Base-by-base conservation (phyloP, 2,797 vertebrate species). In the Gobio occitaniae region DNA sequence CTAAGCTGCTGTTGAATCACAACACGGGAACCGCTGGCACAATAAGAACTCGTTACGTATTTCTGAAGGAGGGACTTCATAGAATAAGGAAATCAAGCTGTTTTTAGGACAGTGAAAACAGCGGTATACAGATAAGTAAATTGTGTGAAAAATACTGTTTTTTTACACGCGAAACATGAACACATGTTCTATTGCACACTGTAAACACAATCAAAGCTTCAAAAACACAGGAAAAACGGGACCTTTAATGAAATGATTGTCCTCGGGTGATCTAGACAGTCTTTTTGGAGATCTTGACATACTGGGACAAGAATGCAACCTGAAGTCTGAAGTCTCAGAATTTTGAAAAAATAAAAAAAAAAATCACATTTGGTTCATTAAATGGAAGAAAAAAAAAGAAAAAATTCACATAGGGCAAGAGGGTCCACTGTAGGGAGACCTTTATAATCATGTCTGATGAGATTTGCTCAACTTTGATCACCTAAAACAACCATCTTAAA, bases 371-470 rank as follows among this genome's bases (percentile, higher is more conserved):
- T 63, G 66, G 47, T 78, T 80, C 68, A 61, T 71, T 32, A 41
- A 71, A 71, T n/a, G 6, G 25, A 25, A 25, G 25, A 25, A 25
- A 47, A 61, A 44, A 36, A 36, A 36, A 36, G 0, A 36, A 3
- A 36, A 9, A 41, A 41, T 41, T 59, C 68, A 48, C 11, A 70
- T 19, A 21, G 80, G 38, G 38, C 17, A 36, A 72, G 25, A 61
- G 6, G 7, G 17, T 41, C 19, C 25, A 47, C 69, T 15, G 0
- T 47, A 77, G 12, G 52, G 59, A 56, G 36, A 63, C 8, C 81
- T 89, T 87, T 71, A 38, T 52, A 86, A 87, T 87, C 47, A 59
- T 21, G 41, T 84, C 63, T 61, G 80, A 72, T 52, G 71, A 84
- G 59, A 61, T 48, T 75, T 75, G 50, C 66, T 81, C 41, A 25